A percentile compares a stretch with the other conserved stretches of the same genome.
Conservation (phyloP, 2,797 vertebrate species). For the Chelon auratus region DNA sequence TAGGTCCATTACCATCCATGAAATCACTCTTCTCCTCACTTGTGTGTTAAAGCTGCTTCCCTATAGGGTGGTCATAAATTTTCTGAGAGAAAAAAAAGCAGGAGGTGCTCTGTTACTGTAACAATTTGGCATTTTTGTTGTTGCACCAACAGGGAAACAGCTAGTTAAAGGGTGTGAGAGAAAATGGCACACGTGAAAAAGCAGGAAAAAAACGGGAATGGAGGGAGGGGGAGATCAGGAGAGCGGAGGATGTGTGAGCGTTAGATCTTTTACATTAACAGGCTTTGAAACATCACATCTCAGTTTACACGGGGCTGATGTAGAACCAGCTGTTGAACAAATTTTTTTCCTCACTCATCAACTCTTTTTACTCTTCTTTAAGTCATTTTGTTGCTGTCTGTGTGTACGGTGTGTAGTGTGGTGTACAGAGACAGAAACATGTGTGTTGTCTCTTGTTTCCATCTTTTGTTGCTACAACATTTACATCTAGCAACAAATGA, state of each 20-base stretch:
- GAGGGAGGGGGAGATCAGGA: slow-evolving; percentile 1
- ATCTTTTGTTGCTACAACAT: no score
- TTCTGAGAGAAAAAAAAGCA: slow-evolving; percentile 16
- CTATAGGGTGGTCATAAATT: slow-evolving; percentile 37
- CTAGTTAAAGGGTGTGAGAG: slow-evolving; percentile 11
- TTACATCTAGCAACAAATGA: no score
- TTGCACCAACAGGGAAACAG: slow-evolving; percentile 5
- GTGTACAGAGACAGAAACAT: no score
- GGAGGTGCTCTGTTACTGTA: slow-evolving; percentile 29
- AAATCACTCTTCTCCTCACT: slow-evolving; percentile 41
- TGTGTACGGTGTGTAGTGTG: neutral
- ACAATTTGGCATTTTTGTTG: slow-evolving; percentile 20
- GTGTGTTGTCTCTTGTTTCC: no score
- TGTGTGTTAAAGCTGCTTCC: slow-evolving; percentile 33
- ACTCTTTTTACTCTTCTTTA: neutral
- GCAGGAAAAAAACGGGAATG: neutral
- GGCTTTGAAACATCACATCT: slow-evolving; percentile 43
- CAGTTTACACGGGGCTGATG: slow-evolving; percentile 40
- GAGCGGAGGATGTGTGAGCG: slow-evolving; percentile 18
- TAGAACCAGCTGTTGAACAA: slow-evolving; percentile 26
- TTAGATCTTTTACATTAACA: slow-evolving; percentile 29
- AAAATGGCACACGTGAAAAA: slow-evolving; percentile 3
- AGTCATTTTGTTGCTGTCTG: slow-evolving; percentile 3
- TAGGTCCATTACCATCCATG: slow-evolving; percentile 28
- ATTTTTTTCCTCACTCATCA: neutral